Conservation (phyloP, 2,888 invertebrate genomes). For the Stenichneumon culpator region DNA sequence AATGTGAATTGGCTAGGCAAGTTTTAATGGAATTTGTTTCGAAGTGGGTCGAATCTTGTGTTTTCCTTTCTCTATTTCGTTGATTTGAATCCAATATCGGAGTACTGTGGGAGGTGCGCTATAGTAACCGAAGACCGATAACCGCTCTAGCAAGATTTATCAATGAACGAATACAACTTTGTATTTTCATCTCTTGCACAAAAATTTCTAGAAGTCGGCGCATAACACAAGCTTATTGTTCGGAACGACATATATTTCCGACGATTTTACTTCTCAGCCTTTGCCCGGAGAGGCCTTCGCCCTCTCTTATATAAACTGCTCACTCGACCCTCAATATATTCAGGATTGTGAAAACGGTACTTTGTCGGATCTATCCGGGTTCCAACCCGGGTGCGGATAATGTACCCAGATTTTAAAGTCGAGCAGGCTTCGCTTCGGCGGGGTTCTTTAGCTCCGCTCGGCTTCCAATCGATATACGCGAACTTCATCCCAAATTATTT, state of each 20-base stretch:
- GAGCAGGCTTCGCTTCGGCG: slow-evolving; percentile 1
- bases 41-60: slow-evolving; percentile 64
- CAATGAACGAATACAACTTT: slow-evolving; percentile 32
- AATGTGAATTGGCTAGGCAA: slow-evolving; percentile 70
- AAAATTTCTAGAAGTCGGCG: not conserved
- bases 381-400: slow-evolving; percentile 33
- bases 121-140: slow-evolving; percentile 5
- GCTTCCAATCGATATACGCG: not conserved
- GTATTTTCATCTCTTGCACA: not conserved
- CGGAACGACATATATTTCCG: not conserved
- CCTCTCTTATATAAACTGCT: not conserved
- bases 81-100: slow-evolving; percentile 12
- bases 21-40: slow-evolving; percentile 74
- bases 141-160: not conserved
- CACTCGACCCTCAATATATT: slow-evolving; percentile 19
- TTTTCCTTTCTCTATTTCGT: slow-evolving; percentile 10
- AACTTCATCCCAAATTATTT: slow-evolving; percentile 11
- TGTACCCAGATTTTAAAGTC: slow-evolving; percentile 45
- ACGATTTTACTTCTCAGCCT: not conserved
- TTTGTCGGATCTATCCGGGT: slow-evolving; percentile 10
- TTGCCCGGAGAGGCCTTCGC: not conserved
- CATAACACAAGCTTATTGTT: not conserved
- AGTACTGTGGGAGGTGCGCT: not conserved
- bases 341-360: slow-evolving; percentile 22
- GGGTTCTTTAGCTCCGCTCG: slow-evolving; percentile 22